phyloP scores from a whole-genome alignment of 2,888 invertebrate genomes.

The Hydrotaea cyrtoneurina region DNA sequence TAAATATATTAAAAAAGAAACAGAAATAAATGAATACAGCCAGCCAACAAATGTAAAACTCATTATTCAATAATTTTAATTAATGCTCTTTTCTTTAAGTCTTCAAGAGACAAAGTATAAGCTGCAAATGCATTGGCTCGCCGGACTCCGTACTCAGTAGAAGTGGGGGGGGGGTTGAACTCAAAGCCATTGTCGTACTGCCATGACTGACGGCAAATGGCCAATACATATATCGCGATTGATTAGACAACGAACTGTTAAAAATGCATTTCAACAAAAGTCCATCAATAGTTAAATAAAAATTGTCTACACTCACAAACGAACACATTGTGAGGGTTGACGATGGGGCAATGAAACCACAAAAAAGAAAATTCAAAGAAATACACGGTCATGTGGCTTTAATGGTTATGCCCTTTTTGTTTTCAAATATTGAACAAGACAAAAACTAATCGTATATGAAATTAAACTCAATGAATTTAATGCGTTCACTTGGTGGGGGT shows the following conservation, averaged over 20 bases:
- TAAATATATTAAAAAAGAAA: neutral
- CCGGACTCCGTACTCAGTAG: neutral
- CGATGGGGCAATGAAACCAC: conserved; percentile 12
- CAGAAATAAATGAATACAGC: neutral
- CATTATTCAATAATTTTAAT: conserved; percentile 27
- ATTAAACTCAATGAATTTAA: conserved; percentile 21
- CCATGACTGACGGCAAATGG: neutral
- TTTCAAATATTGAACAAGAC: conserved; percentile 1
- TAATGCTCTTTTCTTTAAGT: neutral
- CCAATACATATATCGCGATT: neutral
- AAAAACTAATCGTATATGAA: neutral
- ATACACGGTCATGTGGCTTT: neutral
- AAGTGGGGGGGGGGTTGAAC: neutral
- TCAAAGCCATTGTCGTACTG: neutral
- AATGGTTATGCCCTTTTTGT: conserved; percentile 7
- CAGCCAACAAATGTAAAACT: conserved; percentile 7
- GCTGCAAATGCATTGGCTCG: neutral
- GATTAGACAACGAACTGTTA: neutral
- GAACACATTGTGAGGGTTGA: too few species aligned
- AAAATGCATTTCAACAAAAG: neutral
- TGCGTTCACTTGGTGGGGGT: conserved; percentile 14
- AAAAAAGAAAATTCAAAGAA: conserved; percentile 18
- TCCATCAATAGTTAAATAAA: neutral
- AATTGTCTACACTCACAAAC: too few species aligned
- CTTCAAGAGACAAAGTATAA: conserved; percentile 3